Conservation (phyloP, 2,888 invertebrate species). For the Idaea aversata region DNA sequence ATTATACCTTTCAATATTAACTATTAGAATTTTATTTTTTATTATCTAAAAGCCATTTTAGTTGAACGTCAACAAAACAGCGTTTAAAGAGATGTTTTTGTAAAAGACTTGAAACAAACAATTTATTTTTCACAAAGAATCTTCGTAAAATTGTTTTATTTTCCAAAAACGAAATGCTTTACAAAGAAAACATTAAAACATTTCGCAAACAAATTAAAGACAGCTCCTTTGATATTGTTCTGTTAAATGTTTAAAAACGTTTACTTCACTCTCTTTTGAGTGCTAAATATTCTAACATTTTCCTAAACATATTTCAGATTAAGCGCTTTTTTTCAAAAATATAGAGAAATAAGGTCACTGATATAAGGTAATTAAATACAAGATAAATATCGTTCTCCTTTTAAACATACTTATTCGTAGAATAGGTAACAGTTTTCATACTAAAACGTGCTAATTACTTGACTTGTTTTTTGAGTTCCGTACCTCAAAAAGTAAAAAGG, state of each 20-base stretch:
- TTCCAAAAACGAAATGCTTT: conserved; percentile 22
- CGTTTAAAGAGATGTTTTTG: conserved; percentile 5
- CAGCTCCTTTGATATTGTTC: neutral
- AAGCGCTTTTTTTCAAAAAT: neutral
- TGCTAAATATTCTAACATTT: neutral
- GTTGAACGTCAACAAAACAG: conserved; percentile 3
- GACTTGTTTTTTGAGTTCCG: no score
- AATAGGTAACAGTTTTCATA: no score
- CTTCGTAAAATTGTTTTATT: conserved; percentile 25
- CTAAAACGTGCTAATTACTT: no score
- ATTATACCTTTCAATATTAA: no score
- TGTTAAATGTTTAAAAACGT: neutral
- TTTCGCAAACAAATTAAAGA: neutral
- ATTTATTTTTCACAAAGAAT: conserved; percentile 23
- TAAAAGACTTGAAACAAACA: conserved; percentile 13
- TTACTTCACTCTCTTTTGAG: neutral
- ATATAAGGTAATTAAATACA: neutral
- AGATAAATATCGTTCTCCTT: no score
- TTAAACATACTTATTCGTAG: no score
- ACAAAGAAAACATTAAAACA: conserved; percentile 27
- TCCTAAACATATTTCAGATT: neutral
- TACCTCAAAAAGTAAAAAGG: no score
- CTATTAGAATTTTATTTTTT: conserved; percentile 36
- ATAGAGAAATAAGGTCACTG: conserved; percentile 11
- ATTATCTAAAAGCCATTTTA: neutral